Evolutionary conservation across 2,113 vertebrate genomes (phyloP), one percentile per base, ranked within the genome.

Genomic region (Sorex araneus): DNA sequence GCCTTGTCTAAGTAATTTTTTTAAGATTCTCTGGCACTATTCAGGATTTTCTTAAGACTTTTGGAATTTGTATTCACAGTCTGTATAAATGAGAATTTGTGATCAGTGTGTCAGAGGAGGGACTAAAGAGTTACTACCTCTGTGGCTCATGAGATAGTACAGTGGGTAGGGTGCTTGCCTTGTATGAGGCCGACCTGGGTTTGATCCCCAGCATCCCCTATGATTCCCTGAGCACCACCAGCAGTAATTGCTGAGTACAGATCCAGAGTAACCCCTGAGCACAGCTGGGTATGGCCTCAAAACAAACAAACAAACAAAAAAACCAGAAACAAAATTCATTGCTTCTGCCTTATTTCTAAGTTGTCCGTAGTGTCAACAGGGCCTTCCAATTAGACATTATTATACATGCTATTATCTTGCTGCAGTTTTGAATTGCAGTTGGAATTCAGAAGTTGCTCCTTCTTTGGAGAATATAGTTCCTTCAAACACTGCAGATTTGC

Each of bases 401-500:
- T 43, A 32, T 66, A 30, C 9, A 50, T 69, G 18, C n/a, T 69
- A 27, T 74, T 75, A 11, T 45, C 73, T 75, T 75, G 36, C 40
- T 32, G 0, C 19, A 2, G 10, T 47, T n/a, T 75, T 32, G 34
- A 8, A 3, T 3, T 78, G 92, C 43, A 87, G 50, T 75, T 32
- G 34, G 6, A 3, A 4, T 78, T 94, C 43, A 87, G 50, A 70
- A 7, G 28, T 92, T 54, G 43, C n/a, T 79, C 6, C 47, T 63
- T 34, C 30, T 69, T 74, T 60, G 30, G 90, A 7, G 64, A 75
- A 54, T 86, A 45, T 54, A 21, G 50, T 93, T 83, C 50, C 34
- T 79, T 86, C 70, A 80, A 27, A 88, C 66, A 10, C 79, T 93
- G 77, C 6, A 82, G 69, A 93, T 80, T 34, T 78, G 34, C 27